Percentiles rank a stretch among this genome's conserved stretches.
Evolutionary conservation across 2,888 invertebrate genomes (phyloP).

Genomic region (Tinea trinotella): DNA sequence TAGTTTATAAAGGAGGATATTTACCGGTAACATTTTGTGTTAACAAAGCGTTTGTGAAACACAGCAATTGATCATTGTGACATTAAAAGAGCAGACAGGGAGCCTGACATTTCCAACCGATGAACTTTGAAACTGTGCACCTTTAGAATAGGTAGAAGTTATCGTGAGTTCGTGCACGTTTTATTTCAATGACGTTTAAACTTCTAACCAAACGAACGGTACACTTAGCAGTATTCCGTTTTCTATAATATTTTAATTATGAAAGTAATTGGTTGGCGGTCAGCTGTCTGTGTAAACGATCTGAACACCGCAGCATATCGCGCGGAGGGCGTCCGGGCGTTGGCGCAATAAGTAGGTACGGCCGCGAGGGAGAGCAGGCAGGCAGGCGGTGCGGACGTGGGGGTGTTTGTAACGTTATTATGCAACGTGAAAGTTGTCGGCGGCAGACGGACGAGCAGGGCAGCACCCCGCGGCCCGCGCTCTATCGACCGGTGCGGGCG

Average conservation of each 20-base stretch:
- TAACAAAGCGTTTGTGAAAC: neutral
- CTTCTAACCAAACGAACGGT: neutral
- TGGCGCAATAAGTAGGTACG: constrained; percentile 11
- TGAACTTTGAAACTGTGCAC: constrained; percentile 30
- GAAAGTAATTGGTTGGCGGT: neutral
- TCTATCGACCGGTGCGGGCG: constrained; percentile 65
- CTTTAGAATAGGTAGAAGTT: neutral
- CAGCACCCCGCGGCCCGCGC: constrained; percentile 57
- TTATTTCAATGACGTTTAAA: constrained; percentile 16
- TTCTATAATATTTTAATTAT: neutral
- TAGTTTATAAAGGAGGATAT: too few relatives aligned
- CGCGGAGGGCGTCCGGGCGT: constrained; percentile 1
- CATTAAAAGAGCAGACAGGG: constrained; percentile 4
- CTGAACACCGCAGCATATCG: neutral
- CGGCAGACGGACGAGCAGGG: constrained; percentile 46
- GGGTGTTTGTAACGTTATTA: constrained; percentile 45
- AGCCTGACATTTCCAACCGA: constrained; percentile 28
- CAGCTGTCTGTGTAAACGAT: constrained; percentile 11
- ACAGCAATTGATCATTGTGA: neutral
- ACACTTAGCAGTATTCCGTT: neutral
- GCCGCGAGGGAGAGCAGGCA: constrained; percentile 19
- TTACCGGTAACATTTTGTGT: neutral
- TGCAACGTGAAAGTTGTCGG: constrained; percentile 48
- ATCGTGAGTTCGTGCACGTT: constrained; percentile 27
- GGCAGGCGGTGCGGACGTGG: constrained; percentile 17